phyloP scores from a whole-genome alignment of 2,888 invertebrate species.

The Cryptus viduatorius region DNA sequence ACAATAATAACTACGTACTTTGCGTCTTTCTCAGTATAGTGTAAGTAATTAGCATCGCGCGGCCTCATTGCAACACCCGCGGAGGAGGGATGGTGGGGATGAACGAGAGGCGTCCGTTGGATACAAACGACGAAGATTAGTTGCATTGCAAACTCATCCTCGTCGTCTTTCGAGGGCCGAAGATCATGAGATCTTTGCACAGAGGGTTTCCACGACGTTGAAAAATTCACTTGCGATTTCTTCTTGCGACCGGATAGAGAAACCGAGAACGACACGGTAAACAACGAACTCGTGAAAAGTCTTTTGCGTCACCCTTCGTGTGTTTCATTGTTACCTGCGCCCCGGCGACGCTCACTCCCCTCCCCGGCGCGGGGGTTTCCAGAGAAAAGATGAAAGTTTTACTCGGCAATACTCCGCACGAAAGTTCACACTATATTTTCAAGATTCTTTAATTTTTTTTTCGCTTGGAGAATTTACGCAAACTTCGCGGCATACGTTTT shows the following conservation, averaged over 20 bases:
- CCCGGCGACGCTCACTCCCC: not conserved
- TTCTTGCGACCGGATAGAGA: constrained; percentile 23
- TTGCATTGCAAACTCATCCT: constrained; percentile 31
- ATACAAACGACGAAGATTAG: constrained; percentile 18
- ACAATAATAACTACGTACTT: constrained; percentile 66
- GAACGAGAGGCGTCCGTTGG: not conserved
- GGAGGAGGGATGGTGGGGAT: constrained; percentile 34
- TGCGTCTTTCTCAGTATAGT: constrained; percentile 66
- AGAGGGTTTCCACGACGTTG: constrained; percentile 78
- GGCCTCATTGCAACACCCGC: constrained; percentile 62
- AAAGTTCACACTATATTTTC: not conserved
- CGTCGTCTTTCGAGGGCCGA: constrained; percentile 71
- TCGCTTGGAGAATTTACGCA: too few species aligned
- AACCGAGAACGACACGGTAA: not conserved
- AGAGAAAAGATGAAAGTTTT: constrained; percentile 8
- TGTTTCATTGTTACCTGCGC: not conserved
- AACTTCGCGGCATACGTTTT: not conserved
- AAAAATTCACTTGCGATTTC: constrained; percentile 63
- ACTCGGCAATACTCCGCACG: not conserved
- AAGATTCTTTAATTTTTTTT: too few species aligned
- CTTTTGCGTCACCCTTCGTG: not conserved
- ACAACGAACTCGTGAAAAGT: not conserved
- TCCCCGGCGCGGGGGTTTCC: not conserved
- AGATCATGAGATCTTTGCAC: constrained; percentile 78
- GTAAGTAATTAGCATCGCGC: constrained; percentile 81